Percentiles rank a stretch among this genome's conserved stretches.
Conservation (phyloP, 2,888 invertebrate species). For the Heliconius charithonia region DNA sequence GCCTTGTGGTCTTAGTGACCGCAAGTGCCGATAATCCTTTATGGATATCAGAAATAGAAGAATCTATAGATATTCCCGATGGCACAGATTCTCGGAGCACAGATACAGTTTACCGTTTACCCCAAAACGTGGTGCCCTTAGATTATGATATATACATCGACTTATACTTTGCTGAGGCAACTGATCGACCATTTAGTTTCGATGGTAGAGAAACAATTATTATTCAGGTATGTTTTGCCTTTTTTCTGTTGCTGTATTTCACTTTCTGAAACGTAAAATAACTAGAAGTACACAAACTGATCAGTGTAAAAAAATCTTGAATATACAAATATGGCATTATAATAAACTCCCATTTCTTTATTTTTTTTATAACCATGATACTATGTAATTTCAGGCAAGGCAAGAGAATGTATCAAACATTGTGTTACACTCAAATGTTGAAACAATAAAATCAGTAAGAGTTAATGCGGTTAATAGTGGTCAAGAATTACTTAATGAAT, state of each 20-base stretch:
- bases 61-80: conserved; percentile 42
- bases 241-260: background rate
- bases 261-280: too few relatives aligned
- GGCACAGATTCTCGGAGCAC: conserved; percentile 51
- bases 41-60: conserved; percentile 64
- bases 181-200: conserved; percentile 67
- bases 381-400: conserved; percentile 58
- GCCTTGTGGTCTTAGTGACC: conserved; percentile 58
- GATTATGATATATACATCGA: conserved; percentile 74
- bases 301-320: too few relatives aligned
- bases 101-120: conserved; percentile 65
- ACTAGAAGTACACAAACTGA: too few relatives aligned
- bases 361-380: background rate
- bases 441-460: conserved; percentile 58
- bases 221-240: conserved; percentile 61
- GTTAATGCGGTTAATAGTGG: conserved; percentile 50
- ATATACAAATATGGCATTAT: too few relatives aligned
- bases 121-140: conserved; percentile 67
- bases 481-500: conserved; percentile 52
- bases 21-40: conserved; percentile 61
- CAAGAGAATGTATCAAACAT: conserved; percentile 67
- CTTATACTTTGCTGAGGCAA: conserved; percentile 68
- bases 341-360: background rate
- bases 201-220: conserved; percentile 67
- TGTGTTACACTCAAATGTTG: conserved; percentile 79